Percentiles rank a stretch among this genome's conserved stretches.
These are phyloP conservation scores for Daubentonia madagascariensis DNA, from an alignment of 2,113 vertebrate species.

Conservation along the genomic window DNA sequence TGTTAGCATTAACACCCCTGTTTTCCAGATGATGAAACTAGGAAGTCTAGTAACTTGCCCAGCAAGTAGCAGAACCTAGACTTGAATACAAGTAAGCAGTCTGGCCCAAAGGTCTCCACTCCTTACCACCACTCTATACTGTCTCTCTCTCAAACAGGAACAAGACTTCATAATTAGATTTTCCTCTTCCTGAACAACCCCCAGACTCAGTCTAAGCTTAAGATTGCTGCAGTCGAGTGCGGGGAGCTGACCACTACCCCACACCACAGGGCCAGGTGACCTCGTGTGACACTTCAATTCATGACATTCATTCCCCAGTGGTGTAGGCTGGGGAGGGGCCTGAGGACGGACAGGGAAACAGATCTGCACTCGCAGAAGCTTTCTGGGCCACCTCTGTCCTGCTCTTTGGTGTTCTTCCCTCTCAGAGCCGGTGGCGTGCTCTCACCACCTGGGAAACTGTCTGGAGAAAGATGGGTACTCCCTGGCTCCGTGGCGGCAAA, in stretches of 20 bases:
- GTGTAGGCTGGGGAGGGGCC: not conserved
- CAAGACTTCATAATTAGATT: not conserved
- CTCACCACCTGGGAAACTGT: constrained; percentile 48
- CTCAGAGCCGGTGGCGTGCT: constrained; percentile 22
- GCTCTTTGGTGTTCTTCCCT: not conserved
- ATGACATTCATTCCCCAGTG: too few relatives aligned
- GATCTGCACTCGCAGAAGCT: not conserved
- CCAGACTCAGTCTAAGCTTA: not conserved
- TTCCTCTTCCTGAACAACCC: not conserved
- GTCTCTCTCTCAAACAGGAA: not conserved
- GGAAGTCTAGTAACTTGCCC: not conserved
- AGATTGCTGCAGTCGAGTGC: too few relatives aligned
- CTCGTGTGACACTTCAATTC: not conserved
- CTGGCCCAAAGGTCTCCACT: too few relatives aligned
- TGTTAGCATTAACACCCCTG: not conserved
- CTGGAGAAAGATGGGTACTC: not conserved
- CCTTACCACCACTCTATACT: not conserved
- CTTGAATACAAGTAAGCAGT: not conserved
- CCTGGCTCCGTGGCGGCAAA: constrained; percentile 26
- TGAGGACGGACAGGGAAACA: not conserved
- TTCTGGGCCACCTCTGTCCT: not conserved
- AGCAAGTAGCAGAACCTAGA: not conserved
- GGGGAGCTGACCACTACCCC: not conserved
- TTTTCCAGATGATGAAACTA: not conserved
- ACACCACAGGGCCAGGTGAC: not conserved